phyloP scores from a whole-genome alignment of 2,888 invertebrate species.

The Macropis europaea region DNA sequence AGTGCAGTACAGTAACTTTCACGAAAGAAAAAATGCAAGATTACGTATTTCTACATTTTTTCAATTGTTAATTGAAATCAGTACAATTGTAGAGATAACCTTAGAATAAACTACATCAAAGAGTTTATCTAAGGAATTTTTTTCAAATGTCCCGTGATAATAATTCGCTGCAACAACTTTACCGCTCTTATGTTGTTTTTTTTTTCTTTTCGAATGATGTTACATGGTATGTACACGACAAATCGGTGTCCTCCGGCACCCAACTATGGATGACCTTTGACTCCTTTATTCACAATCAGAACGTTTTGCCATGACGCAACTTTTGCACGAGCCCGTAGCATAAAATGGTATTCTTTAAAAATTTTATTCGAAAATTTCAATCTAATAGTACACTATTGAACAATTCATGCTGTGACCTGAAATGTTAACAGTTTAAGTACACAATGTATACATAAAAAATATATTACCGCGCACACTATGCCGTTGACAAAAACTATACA shows the following conservation, averaged over 20 bases:
- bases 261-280: constrained; percentile 5
- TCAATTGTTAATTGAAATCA: neutral
- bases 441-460: neutral
- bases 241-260: constrained; percentile 2
- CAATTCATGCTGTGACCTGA: neutral
- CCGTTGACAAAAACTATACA: neutral
- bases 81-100: neutral
- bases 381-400: neutral
- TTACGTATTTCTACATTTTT: neutral
- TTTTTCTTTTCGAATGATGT: neutral
- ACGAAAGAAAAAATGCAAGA: neutral
- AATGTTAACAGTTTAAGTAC: neutral
- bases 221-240: neutral
- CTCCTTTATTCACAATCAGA: neutral
- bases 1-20: no score
- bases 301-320: neutral
- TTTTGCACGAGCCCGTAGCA: neutral
- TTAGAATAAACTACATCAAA: neutral
- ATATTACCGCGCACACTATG: neutral
- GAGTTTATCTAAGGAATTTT: constrained; percentile 11
- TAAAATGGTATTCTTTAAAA: neutral
- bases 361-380: neutral
- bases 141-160: constrained; percentile 4
- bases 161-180: neutral
- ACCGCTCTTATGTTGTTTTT: neutral